Evolutionary conservation across 2,113 vertebrate species (phyloP), one percentile per base, ranked within the genome.

Genomic region (Neogobius melanostomus): DNA sequence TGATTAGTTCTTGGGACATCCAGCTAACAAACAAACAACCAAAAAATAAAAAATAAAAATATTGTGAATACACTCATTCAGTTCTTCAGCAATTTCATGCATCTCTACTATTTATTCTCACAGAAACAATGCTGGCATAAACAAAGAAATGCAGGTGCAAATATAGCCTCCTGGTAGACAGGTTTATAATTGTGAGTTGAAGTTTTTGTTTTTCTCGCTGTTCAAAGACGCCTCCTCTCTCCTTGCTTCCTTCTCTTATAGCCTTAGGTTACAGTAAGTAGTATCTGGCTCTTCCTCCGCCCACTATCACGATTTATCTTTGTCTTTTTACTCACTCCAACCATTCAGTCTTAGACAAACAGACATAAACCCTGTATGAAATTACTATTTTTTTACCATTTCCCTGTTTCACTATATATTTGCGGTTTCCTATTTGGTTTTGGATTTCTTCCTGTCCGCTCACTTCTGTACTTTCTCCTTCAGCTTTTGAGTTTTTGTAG

Each of bases 261-360:
- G 80, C 36, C 71, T 61, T 65, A 52, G 53, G 74, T 80, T 47
- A 81, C 69, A 72, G 64, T n/a, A 66, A 49, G 51, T 70, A 36
- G 14, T 53, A 54, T 75, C 49, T 70, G 62, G 12, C 36, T 15
- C n/a, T 63, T 57, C 63, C 21, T 59, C 64, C 68, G 28, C 72
- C 66, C 42, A 50, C 15, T 42, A 16, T 71, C 67, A 50, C 69
- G 42, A 44, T 57, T 36, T 1, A 5, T 67, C 12, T 53, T 8
- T 36, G 28, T 36, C n/a, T 43, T 42, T 70, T 54, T 45, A 44
- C 59, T 73, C 21, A 16, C 57, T 61, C 50, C 49, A n/a, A 15
- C 8, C 46, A 28, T 66, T 72, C 66, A 54, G 12, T 68, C 21
- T 72, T 68, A 44, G 67, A 11, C 66, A 48, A 69, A 44, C 36